phyloP scores from a whole-genome alignment of 1,140 invertebrate species.

The Nomia melanderi region DNA sequence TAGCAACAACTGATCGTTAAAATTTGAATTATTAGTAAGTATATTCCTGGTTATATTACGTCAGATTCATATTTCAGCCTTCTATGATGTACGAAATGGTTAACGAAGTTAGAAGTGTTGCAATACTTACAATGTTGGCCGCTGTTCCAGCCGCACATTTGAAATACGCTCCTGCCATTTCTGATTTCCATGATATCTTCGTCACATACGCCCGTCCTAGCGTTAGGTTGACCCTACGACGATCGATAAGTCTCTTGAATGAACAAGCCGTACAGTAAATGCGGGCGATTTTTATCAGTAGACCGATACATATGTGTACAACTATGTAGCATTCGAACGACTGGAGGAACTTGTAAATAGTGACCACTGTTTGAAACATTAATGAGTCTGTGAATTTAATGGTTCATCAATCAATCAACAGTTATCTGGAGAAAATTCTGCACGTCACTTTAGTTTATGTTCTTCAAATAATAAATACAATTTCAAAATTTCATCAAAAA shows the following conservation, averaged over 20 bases:
- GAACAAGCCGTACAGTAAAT: constrained; percentile 33
- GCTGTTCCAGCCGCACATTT: constrained; percentile 90
- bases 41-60: neutral
- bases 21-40: no score
- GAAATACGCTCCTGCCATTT: constrained; percentile 83
- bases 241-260: constrained; percentile 43
- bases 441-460: no score
- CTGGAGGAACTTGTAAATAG: neutral
- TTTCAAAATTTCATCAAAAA: no score
- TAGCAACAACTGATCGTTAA: no score
- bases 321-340: neutral
- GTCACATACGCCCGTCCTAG: constrained; percentile 89
- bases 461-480: no score
- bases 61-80: no score
- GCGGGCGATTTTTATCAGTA: constrained; percentile 34
- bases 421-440: neutral
- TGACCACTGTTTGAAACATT: no score
- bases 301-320: neutral
- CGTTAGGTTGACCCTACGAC: constrained; percentile 89
- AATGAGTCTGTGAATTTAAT: neutral
- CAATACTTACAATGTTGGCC: constrained; percentile 90
- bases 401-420: neutral
- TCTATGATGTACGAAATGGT: no score
- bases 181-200: constrained; percentile 84
- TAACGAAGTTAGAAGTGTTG: neutral